Conservation (phyloP, 2,113 vertebrate species). For the Cyanistes caeruleus region DNA sequence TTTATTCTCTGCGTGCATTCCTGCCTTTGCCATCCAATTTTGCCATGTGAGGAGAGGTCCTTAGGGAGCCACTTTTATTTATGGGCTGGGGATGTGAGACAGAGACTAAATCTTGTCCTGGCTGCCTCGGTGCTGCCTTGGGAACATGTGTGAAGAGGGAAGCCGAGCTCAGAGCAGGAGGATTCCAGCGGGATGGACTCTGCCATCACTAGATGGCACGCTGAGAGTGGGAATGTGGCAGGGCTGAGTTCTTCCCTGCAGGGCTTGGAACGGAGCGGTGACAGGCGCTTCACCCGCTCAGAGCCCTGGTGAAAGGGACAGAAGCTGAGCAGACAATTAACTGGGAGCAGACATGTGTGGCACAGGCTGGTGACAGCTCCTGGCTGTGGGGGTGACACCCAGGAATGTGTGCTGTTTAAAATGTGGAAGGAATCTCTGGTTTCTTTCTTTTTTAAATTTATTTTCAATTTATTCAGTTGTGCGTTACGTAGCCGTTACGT, state of each 20-base stretch:
- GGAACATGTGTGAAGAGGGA: rapidly evolving
- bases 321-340: not conserved
- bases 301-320: not conserved
- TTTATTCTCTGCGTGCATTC: rapidly evolving
- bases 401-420: not conserved
- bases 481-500: no score
- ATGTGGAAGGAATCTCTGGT: rapidly evolving
- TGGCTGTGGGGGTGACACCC: rapidly evolving
- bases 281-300: not conserved
- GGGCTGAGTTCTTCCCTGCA: not conserved
- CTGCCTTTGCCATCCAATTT: not conserved
- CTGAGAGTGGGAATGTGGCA: conserved; percentile 4
- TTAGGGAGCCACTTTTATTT: not conserved
- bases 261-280: not conserved
- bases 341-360: not conserved
- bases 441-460: not conserved
- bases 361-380: not conserved
- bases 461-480: no score
- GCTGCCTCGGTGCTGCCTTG: not conserved
- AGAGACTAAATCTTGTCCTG: rapidly evolving
- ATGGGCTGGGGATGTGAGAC: rapidly evolving
- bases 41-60: not conserved
- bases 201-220: conserved; percentile 69
- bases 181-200: not conserved
- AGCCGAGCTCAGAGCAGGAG: rapidly evolving